These are phyloP conservation scores for Apis florea DNA, from an alignment of 1,140 invertebrate species.

Conservation along the genomic window DNA sequence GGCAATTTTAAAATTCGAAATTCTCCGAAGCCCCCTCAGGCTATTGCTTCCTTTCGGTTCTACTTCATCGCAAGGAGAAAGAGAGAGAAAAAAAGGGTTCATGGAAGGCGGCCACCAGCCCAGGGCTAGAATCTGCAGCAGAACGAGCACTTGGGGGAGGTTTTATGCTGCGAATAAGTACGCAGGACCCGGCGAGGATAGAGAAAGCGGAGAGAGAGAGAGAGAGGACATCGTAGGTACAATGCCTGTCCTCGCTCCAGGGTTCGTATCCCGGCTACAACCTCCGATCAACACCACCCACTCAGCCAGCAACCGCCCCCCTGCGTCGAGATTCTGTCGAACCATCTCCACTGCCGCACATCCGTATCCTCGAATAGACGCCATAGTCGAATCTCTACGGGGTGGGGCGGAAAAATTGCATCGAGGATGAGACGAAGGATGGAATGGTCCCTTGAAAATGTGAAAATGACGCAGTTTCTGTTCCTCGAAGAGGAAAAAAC, in stretches of 20 bases:
- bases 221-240: slow-evolving; percentile 70
- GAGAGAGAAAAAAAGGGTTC: too few relatives aligned
- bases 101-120: background rate
- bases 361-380: slow-evolving; percentile 7
- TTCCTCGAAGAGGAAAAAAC: too few relatives aligned
- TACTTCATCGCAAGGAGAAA: background rate
- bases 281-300: slow-evolving; percentile 48
- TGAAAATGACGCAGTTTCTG: too few relatives aligned
- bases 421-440: background rate
- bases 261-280: slow-evolving; percentile 63
- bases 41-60: background rate
- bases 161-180: background rate
- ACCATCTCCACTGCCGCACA: slow-evolving; percentile 14
- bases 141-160: background rate
- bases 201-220: slow-evolving; percentile 37
- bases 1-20: too few relatives aligned
- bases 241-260: slow-evolving; percentile 71
- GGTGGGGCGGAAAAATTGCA: background rate
- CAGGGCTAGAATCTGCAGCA: background rate
- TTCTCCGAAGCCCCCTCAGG: too few relatives aligned
- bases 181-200: slow-evolving; percentile 18
- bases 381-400: slow-evolving; percentile 6
- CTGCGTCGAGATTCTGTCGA: slow-evolving; percentile 9
- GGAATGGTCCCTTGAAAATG: background rate
- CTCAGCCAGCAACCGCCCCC: slow-evolving; percentile 12